Conservation (phyloP, 2,797 vertebrate genomes). For the Myotis myotis region DNA sequence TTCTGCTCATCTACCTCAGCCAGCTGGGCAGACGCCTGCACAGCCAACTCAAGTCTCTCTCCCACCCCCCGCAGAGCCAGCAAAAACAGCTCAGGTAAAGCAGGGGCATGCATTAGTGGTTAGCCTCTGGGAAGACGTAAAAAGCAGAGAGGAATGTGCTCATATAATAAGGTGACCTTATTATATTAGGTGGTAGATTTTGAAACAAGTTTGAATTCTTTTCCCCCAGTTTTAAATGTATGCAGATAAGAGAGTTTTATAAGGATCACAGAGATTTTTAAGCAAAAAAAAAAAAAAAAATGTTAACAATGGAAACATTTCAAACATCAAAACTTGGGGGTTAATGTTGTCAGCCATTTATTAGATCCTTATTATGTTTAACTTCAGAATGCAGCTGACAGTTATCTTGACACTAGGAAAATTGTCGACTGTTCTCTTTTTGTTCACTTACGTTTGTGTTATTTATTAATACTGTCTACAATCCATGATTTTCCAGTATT, state of each 20-base stretch:
- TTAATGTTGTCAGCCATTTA: background rate
- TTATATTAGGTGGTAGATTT: background rate
- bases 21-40: constrained; percentile 85
- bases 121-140: background rate
- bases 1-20: constrained; percentile 94
- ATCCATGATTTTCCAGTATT: background rate
- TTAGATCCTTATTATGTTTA: background rate
- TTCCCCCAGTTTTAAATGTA: background rate
- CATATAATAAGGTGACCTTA: background rate
- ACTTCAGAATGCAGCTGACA: background rate
- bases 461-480: background rate
- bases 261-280: background rate
- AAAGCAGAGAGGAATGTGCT: background rate
- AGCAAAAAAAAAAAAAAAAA: background rate
- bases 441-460: background rate
- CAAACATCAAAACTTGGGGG: background rate
- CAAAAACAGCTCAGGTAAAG: constrained; percentile 82
- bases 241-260: background rate
- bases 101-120: fast-evolving
- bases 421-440: background rate
- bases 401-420: background rate
- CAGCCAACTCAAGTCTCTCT: constrained; percentile 85
- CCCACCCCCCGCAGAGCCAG: constrained; percentile 80
- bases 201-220: constrained; percentile 6
- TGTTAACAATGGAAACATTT: background rate